phyloP scores from a whole-genome alignment of 2,797 vertebrate species.

The Emys orbicularis region DNA sequence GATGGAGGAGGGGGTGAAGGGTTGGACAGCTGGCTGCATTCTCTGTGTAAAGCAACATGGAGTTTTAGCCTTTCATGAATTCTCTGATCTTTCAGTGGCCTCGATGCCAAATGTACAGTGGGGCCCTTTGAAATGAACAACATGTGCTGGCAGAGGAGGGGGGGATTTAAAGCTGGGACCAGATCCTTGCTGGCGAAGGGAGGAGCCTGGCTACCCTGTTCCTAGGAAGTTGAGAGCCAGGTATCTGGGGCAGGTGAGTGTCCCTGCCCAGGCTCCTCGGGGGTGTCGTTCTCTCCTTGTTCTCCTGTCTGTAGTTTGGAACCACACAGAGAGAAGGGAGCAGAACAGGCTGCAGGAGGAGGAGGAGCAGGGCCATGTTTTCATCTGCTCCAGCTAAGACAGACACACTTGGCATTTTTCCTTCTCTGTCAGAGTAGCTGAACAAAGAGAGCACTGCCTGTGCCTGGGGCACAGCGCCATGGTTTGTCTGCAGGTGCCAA shows the following conservation, averaged over 20 bases:
- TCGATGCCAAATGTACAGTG: background rate
- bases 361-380: background rate
- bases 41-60: background rate
- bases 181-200: background rate
- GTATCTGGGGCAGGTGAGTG: background rate
- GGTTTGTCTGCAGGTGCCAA: no score
- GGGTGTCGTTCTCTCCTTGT: constrained; percentile 25
- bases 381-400: constrained; percentile 66
- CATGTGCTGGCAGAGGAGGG: background rate
- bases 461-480: background rate
- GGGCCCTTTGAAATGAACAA: background rate
- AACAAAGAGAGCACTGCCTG: constrained; percentile 58
- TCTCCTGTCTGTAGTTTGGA: constrained; percentile 30
- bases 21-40: background rate
- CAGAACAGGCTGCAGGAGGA: no score
- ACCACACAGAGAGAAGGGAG: background rate
- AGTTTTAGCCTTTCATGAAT: background rate
- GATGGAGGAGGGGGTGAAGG: background rate
- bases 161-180: background rate
- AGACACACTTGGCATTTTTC: constrained; percentile 50
- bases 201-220: background rate
- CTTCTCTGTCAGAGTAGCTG: constrained; percentile 60
- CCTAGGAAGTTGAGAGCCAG: background rate
- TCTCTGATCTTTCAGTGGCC: background rate
- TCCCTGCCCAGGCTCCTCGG: background rate